A percentile compares a stretch with the other conserved stretches of the same genome.
Evolutionary conservation across 2,113 vertebrate genomes (phyloP).

Genomic region (Vicugna pacos): DNA sequence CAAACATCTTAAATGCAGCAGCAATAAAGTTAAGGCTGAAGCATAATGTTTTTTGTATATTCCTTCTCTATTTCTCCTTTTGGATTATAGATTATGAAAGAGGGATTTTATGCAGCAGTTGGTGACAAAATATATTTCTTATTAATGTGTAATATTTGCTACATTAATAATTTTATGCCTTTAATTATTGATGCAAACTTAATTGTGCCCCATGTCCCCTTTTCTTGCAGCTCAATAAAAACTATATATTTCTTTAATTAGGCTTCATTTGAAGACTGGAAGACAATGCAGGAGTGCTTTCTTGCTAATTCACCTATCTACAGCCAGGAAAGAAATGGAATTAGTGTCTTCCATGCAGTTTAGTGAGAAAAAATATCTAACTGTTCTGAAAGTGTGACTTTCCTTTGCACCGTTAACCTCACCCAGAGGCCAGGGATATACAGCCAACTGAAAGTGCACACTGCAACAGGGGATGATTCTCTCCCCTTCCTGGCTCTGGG

Average conservation of each 20-base stretch:
- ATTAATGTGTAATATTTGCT: slow-evolving; percentile 80
- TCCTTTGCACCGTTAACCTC: slow-evolving; percentile 62
- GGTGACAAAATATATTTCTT: slow-evolving; percentile 82
- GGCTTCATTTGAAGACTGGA: slow-evolving; percentile 78
- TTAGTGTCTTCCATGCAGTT: slow-evolving; percentile 60
- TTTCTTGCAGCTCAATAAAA: slow-evolving; percentile 81
- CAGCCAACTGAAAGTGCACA: not conserved
- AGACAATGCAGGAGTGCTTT: slow-evolving; percentile 69
- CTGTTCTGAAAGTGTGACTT: slow-evolving; percentile 66
- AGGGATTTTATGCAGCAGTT: slow-evolving; percentile 67
- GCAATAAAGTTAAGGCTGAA: slow-evolving; percentile 43
- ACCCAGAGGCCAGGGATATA: not conserved
- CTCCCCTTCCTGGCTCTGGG: slow-evolving; percentile 2
- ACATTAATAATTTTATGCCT: slow-evolving; percentile 81
- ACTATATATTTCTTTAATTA: slow-evolving; percentile 86
- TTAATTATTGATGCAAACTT: slow-evolving; percentile 84
- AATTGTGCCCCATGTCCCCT: slow-evolving; percentile 82
- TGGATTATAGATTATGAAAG: slow-evolving; percentile 69
- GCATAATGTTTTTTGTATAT: slow-evolving; percentile 37
- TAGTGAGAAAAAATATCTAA: slow-evolving; percentile 51
- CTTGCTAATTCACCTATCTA: slow-evolving; percentile 77
- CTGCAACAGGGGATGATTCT: not conserved
- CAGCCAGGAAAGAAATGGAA: slow-evolving; percentile 66
- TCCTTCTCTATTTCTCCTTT: slow-evolving; percentile 64
- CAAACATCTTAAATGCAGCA: slow-evolving; percentile 16